Percentiles rank a stretch among this genome's conserved stretches.
phyloP scores from a whole-genome alignment of 1,140 invertebrate genomes.

The Ostrea denselamellosa region DNA sequence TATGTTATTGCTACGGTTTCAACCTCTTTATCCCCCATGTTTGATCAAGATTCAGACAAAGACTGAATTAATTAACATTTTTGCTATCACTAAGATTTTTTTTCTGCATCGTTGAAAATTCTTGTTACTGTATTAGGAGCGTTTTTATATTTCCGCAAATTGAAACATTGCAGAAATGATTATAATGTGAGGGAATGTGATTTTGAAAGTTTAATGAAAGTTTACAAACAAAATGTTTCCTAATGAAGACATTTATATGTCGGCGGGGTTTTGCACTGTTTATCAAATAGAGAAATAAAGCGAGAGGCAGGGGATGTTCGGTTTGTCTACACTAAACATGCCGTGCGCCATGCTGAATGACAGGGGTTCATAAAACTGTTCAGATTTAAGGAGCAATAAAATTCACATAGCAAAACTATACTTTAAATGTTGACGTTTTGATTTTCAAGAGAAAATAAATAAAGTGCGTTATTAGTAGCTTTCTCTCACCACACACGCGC shows the following conservation, averaged over 20 bases:
- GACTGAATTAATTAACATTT: too few species aligned
- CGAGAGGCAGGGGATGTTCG: not conserved
- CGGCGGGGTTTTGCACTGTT: not conserved
- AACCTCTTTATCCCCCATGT: too few species aligned
- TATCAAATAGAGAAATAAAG: conserved; percentile 10
- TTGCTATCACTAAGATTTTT: too few species aligned
- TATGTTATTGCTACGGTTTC: too few species aligned
- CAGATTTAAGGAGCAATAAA: conserved; percentile 30
- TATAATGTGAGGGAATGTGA: not conserved
- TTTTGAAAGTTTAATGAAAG: conserved; percentile 14
- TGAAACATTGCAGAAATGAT: not conserved
- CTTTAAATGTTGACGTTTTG: conserved; percentile 41
- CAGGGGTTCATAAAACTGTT: conserved; percentile 13
- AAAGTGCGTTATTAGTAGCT: conserved; percentile 41
- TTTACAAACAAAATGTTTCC: conserved; percentile 6
- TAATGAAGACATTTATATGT: conserved; percentile 23
- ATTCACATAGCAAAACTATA: conserved; percentile 30
- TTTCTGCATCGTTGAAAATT: too few species aligned
- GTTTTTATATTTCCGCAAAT: too few species aligned
- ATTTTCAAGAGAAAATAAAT: conserved; percentile 43
- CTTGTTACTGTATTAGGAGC: too few species aligned
- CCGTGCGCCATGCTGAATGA: conserved; percentile 3
- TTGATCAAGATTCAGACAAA: too few species aligned
- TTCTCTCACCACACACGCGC: conserved; percentile 43
- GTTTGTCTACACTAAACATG: conserved; percentile 23